Evolutionary conservation across 1,140 invertebrate genomes (phyloP).

Genomic region (Lasaia peninsularis): DNA sequence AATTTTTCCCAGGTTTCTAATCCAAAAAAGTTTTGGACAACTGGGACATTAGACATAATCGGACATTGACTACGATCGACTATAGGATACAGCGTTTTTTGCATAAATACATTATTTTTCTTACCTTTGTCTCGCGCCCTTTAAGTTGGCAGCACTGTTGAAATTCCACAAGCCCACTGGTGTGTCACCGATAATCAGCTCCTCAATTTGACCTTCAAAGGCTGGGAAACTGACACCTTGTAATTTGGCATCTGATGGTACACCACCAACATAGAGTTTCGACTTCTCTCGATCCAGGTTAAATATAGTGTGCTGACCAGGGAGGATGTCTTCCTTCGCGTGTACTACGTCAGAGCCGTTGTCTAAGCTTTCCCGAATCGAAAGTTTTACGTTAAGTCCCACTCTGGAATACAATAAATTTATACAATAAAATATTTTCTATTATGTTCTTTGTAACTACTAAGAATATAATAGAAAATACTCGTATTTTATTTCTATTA

Average conservation of each 20-base stretch:
- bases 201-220: slow-evolving; percentile 94
- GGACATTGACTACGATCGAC: too few species aligned
- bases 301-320: slow-evolving; percentile 88
- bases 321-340: slow-evolving; percentile 79
- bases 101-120: neutral
- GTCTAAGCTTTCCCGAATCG: slow-evolving; percentile 86
- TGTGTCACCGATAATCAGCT: slow-evolving; percentile 91
- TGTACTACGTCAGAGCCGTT: slow-evolving; percentile 77
- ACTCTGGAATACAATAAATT: slow-evolving; percentile 38
- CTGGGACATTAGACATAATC: too few species aligned
- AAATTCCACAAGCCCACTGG: slow-evolving; percentile 98
- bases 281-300: slow-evolving; percentile 91
- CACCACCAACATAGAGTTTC: slow-evolving; percentile 94
- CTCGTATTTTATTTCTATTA: too few species aligned
- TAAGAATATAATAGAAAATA: too few species aligned
- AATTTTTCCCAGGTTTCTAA: too few species aligned
- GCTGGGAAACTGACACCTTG: slow-evolving; percentile 84
- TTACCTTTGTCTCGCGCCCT: slow-evolving; percentile 85
- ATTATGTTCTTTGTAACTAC: too few species aligned
- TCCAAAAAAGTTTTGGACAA: too few species aligned
- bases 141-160: slow-evolving; percentile 85
- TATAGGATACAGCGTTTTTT: too few species aligned
- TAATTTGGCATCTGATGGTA: slow-evolving; percentile 81
- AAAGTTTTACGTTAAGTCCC: slow-evolving; percentile 89
- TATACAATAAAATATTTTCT: neutral